Evolutionary conservation across 92 coral and sea anemone genomes (phyloP).

Genomic region (Pocillopora meandrina): DNA sequence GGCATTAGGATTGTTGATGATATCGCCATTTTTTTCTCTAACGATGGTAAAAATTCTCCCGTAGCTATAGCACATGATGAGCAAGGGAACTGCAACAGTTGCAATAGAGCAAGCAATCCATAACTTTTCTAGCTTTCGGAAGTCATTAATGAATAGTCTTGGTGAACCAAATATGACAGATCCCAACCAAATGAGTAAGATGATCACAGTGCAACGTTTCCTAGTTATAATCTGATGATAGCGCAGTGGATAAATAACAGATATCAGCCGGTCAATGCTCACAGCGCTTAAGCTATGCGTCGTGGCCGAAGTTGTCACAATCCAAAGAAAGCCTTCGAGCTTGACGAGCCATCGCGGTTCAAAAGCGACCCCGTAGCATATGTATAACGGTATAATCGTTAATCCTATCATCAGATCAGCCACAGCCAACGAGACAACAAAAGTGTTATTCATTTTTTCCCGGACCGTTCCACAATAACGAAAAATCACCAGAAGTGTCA

Average conservation of each 20-base stretch:
- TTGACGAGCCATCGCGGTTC: constrained; percentile 30
- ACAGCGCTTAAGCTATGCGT: constrained; percentile 62
- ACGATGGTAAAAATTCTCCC: constrained; percentile 42
- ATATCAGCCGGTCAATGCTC: constrained; percentile 58
- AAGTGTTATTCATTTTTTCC: constrained; percentile 32
- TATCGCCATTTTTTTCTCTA: background rate
- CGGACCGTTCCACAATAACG: constrained; percentile 35
- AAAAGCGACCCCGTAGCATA: constrained; percentile 11
- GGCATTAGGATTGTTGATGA: background rate
- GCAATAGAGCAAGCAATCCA: constrained; percentile 60
- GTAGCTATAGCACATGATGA: constrained; percentile 44
- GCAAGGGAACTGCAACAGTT: constrained; percentile 54
- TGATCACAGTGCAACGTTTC: constrained; percentile 47
- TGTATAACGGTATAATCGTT: constrained; percentile 52
- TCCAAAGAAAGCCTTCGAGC: constrained; percentile 63
- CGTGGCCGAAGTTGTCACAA: constrained; percentile 58
- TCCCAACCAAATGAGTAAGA: constrained; percentile 45
- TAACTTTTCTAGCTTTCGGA: constrained; percentile 34
- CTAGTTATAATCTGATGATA: constrained; percentile 54
- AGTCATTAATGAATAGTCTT: constrained; percentile 33
- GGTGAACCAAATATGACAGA: constrained; percentile 43
- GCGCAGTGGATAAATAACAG: constrained; percentile 45
- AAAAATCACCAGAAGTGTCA: constrained; percentile 46
- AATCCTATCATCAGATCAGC: constrained; percentile 58
- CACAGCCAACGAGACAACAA: constrained; percentile 45